A percentile compares a stretch with the other conserved stretches of the same genome.
Conservation (phyloP, 2,888 invertebrate species). For the Cheilosia soror region DNA sequence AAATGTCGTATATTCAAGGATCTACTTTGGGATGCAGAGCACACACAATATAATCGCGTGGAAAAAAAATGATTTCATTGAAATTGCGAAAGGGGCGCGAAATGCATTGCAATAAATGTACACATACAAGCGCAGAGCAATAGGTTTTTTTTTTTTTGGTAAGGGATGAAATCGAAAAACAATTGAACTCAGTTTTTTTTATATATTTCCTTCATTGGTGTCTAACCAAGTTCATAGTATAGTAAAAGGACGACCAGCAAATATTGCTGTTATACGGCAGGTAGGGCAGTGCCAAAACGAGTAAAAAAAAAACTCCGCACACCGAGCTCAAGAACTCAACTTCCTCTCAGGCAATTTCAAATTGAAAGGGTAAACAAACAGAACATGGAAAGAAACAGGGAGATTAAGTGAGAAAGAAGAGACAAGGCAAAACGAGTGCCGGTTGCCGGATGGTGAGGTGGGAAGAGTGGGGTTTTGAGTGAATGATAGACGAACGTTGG, state of each 20-base stretch:
- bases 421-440: constrained; percentile 17
- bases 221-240: constrained; percentile 14
- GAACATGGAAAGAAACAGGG: constrained; percentile 6
- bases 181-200: constrained; percentile 60
- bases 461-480: constrained; percentile 38
- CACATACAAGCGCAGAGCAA: constrained; percentile 7
- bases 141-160: constrained; percentile 24
- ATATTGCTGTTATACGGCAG: constrained; percentile 33
- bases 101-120: constrained; percentile 47
- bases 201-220: constrained; percentile 24
- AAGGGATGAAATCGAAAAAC: constrained; percentile 68
- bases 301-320: constrained; percentile 43
- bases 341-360: constrained; percentile 59
- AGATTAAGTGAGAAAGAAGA: constrained; percentile 39
- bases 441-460: constrained; percentile 9
- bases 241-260: constrained; percentile 47
- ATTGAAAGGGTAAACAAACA: constrained; percentile 70
- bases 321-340: constrained; percentile 53
- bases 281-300: constrained; percentile 49
- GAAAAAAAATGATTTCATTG: constrained; percentile 41
- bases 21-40: constrained; percentile 42
- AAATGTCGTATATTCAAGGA: constrained; percentile 60
- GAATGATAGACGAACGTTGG: constrained; percentile 56
- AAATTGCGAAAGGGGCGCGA: constrained; percentile 63
- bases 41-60: background rate